A percentile compares a stretch with the other conserved stretches of the same genome.
These are phyloP conservation scores for Parazoanthus darwini DNA, from an alignment of 92 coral and sea anemone species.

Conservation along the genomic window DNA sequence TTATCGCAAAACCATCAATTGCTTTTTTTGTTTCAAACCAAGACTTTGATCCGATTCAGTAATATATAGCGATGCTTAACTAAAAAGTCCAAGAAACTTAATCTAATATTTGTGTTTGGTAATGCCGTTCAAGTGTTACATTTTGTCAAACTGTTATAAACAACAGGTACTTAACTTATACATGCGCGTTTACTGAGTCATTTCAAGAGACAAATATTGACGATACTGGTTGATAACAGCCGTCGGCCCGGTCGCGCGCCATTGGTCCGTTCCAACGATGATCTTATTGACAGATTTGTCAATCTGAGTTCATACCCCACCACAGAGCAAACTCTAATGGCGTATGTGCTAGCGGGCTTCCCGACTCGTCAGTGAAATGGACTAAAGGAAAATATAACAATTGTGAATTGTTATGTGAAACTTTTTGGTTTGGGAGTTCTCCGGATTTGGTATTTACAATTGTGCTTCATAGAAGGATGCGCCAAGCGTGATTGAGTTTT, in stretches of 20 bases:
- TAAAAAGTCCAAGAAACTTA: not conserved
- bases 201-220: constrained; percentile 30
- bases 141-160: not conserved
- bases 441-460: not conserved
- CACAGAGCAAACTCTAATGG: constrained; percentile 17
- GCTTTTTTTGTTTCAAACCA: not conserved
- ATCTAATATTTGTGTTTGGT: not conserved
- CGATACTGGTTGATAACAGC: constrained; percentile 24
- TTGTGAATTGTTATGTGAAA: not conserved
- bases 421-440: not conserved
- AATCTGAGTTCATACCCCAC: constrained; percentile 67
- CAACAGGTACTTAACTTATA: constrained; percentile 9
- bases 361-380: not conserved
- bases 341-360: not conserved
- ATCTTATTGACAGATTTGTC: constrained; percentile 58
- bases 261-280: constrained; percentile 64
- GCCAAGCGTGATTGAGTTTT: constrained; percentile 25
- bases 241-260: constrained; percentile 28
- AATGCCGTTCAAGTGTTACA: not conserved
- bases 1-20: no score
- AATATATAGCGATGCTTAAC: not conserved
- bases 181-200: not conserved
- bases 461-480: not conserved
- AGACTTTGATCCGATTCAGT: not conserved
- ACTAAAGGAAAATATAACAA: not conserved